Base-by-base conservation (phyloP, 1,140 invertebrate species). In the Drosophila carrolli region DNA sequence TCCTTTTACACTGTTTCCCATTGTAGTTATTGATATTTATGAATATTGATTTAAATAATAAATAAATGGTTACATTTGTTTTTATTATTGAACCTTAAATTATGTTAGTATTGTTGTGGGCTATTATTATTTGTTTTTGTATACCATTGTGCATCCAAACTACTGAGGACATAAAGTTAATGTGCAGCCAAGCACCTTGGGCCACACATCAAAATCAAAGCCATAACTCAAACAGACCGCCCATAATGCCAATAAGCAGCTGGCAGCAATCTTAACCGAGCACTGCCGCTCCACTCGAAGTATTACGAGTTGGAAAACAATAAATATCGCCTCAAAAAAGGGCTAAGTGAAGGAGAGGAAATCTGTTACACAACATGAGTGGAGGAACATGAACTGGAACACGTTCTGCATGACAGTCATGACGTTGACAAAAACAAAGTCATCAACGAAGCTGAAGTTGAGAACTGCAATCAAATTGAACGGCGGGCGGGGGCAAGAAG, bases 361-460 rank as follows among this genome's bases (percentile, higher is more conserved):
- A 80, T 81, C 78, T 70, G 78, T 80, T 62, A 75, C 71, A 80
- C 67, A 58, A 62, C 29, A 41, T 51, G 23, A 56, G 62, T 23
- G 66, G 43, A n/a, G 43, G 10, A 57, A 50, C 51, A 70, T 68
- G 67, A 70, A 71, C 68, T 71, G 68, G 68, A 71, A 71, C 65
- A 71, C 68, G 68, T 71, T 71, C 68, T 71, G 68, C 68, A 71
- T 71, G 68, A 71, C 68, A 71, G 68, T 71, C 79, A 67, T 78
- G 79, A 81, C 67, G 74, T 57, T 82, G 75, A 78, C 67, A 82
- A 81, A 81, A 81, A 81, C 79, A 81, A 82, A 81, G 79, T 81
- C 79, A 81, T 81, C 79, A 81, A 82, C 74, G 61, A 57, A 74
- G 80, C 74, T 80, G 71, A 80, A 80, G 78, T 82, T 81, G 67